Percentiles rank a stretch among this genome's conserved stretches.
Evolutionary conservation across 2,113 vertebrate species (phyloP).

Genomic region (Heliornis fulica): DNA sequence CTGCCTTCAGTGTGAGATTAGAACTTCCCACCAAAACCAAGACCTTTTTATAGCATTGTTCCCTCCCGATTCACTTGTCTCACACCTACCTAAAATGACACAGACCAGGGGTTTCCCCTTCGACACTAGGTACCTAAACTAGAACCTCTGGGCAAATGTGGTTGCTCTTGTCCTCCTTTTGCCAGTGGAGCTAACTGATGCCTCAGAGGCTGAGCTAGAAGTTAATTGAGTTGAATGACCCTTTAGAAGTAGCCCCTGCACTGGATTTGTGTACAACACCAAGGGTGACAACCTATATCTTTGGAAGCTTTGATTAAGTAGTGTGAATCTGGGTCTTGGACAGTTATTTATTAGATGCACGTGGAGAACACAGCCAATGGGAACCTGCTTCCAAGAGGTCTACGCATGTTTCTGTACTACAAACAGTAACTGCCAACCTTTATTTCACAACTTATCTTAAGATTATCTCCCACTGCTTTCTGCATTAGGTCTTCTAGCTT

Average conservation of each 20-base stretch:
- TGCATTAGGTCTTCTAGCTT: not conserved
- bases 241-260: not conserved
- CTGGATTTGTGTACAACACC: not conserved
- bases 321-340: not conserved
- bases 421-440: not conserved
- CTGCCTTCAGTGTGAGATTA: not conserved
- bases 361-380: not conserved
- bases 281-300: not conserved
- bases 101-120: not conserved
- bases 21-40: not conserved
- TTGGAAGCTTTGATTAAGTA: not conserved
- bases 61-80: not conserved
- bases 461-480: constrained; percentile 1
- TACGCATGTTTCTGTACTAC: not conserved
- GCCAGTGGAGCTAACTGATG: not conserved
- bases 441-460: not conserved
- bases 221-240: not conserved
- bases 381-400: not conserved
- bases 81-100: not conserved
- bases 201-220: not conserved
- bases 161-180: not conserved
- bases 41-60: not conserved
- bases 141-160: not conserved
- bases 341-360: not conserved
- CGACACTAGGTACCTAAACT: rapidly evolving